A percentile compares a stretch with the other conserved stretches of the same genome.
Evolutionary conservation across 2,797 vertebrate genomes (phyloP).

Genomic region (Bovichtus variegatus): DNA sequence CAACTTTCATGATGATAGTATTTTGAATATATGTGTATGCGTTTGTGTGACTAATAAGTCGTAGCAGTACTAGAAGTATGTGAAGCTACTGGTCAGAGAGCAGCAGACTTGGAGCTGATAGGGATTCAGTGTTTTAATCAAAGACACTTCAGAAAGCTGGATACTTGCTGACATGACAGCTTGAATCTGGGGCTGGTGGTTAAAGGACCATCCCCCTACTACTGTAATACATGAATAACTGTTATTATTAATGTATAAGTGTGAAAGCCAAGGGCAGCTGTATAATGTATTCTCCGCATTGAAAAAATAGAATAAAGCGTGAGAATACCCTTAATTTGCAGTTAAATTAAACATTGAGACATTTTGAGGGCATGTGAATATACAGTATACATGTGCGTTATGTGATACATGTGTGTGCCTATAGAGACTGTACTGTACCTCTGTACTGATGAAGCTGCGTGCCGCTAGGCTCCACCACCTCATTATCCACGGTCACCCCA

Average conservation of each 20-base stretch:
- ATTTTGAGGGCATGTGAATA: neutral
- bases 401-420: neutral
- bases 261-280: neutral
- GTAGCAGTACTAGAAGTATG: neutral
- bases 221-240: neutral
- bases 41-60: neutral
- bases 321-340: neutral
- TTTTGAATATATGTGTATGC: neutral
- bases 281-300: neutral
- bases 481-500: conserved; percentile 85
- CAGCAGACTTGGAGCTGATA: neutral
- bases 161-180: conserved; percentile 5
- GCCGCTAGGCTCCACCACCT: conserved; percentile 92
- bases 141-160: neutral
- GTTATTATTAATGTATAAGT: conserved; percentile 10
- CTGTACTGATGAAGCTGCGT: conserved; percentile 92
- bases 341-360: conserved; percentile 12
- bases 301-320: conserved; percentile 17
- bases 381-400: neutral
- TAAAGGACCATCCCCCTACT: neutral
- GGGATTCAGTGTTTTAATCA: conserved; percentile 1
- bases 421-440: conserved; percentile 86
- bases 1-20: neutral
- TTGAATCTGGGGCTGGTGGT: neutral
- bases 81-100: neutral